A percentile compares a stretch with the other conserved stretches of the same genome.
These are phyloP conservation scores for Drosophila dunni DNA, from an alignment of 1,140 invertebrate genomes.

Conservation along the genomic window DNA sequence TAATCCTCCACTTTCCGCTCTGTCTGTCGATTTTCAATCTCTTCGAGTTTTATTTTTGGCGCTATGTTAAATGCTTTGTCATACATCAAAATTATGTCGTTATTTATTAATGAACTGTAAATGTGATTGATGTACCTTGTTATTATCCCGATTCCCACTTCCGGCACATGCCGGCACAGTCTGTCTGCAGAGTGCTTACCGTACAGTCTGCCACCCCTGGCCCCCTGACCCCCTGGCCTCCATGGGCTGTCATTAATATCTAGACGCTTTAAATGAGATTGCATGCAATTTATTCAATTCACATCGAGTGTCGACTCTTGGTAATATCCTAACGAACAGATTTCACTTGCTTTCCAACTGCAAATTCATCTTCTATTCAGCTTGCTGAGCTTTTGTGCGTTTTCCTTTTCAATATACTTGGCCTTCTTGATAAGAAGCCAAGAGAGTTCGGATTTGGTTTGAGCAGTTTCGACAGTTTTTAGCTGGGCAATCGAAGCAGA, in stretches of 20 bases:
- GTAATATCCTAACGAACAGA: not conserved
- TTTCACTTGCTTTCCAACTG: not conserved
- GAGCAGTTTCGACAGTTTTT: not conserved
- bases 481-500: too few species aligned
- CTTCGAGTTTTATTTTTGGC: not conserved
- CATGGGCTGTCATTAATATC: constrained; percentile 56
- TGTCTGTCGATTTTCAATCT: not conserved
- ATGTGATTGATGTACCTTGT: constrained; percentile 69
- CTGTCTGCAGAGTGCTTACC: constrained; percentile 27
- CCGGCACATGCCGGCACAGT: not conserved
- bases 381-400: constrained; percentile 1
- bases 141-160: constrained; percentile 28
- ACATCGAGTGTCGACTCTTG: constrained; percentile 4
- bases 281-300: constrained; percentile 65
- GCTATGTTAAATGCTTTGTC: constrained; percentile 74
- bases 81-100: constrained; percentile 75
- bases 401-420: not conserved
- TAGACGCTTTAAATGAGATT: constrained; percentile 65
- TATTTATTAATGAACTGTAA: constrained; percentile 79
- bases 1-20: not conserved
- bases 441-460: not conserved
- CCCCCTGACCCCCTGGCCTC: too few species aligned
- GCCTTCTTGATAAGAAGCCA: not conserved
- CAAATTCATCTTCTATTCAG: constrained; percentile 1
- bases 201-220: not conserved